Evolutionary conservation across 37 sponge, comb jelly and placozoan species (phyloP).

Genomic region (Agelas oroides): DNA sequence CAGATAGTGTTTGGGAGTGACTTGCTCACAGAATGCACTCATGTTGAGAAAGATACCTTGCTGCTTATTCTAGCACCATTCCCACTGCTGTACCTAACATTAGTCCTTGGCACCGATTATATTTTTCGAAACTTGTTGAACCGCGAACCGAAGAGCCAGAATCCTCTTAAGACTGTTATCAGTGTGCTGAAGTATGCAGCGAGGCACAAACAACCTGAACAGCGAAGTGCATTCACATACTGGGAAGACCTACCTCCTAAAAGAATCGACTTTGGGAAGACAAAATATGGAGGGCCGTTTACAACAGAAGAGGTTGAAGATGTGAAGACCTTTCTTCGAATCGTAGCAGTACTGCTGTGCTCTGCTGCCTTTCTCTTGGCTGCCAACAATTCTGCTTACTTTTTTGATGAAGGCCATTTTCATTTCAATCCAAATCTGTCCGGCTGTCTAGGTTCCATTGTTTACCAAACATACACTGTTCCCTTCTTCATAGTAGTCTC

Average conservation of each 20-base stretch:
- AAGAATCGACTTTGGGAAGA: constrained; percentile 5
- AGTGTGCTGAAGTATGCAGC: constrained; percentile 4
- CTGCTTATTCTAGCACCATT: neutral
- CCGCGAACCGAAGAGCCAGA: neutral
- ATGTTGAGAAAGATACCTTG: neutral
- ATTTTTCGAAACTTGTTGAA: neutral
- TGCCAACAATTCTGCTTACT: too few relatives aligned
- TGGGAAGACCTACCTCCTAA: neutral
- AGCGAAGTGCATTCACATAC: constrained; percentile 27
- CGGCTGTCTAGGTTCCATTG: too few relatives aligned
- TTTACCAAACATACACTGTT: too few relatives aligned
- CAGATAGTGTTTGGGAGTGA: too few relatives aligned
- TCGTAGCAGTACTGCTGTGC: neutral
- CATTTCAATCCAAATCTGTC: too few relatives aligned
- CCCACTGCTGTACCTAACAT: neutral
- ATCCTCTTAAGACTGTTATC: constrained; percentile 11
- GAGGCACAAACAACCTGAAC: neutral
- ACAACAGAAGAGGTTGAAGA: constrained; percentile 11
- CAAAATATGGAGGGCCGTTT: constrained; percentile 25
- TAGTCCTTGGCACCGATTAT: neutral
- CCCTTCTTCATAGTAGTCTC: neutral
- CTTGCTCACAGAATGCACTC: too few relatives aligned
- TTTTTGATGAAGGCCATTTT: too few relatives aligned
- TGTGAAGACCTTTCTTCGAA: constrained; percentile 20
- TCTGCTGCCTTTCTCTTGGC: too few relatives aligned